Base-by-base conservation (phyloP, 2,113 vertebrate genomes). In the Progne subis region DNA sequence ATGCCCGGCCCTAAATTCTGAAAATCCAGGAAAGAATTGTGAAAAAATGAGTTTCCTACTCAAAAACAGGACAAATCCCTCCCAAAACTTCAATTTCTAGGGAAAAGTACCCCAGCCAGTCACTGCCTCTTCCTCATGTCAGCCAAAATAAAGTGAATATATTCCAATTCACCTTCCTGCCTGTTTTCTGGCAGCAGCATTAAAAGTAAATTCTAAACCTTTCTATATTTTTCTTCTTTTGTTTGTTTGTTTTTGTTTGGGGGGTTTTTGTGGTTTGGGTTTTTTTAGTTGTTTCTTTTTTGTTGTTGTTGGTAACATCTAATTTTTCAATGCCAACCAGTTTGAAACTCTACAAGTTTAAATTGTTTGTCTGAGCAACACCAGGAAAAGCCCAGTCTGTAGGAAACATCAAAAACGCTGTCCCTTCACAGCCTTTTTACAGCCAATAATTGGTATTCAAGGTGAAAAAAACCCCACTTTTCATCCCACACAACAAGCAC, bases 191-290 rank as follows among this genome's bases (percentile, higher is more conserved):
- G 71, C 63, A 86, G 49, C 29, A 55, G 34, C 32, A 34, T 41
- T 53, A 52, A 87, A 86, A 21, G 7, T 7, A 32, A 53, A 63
- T 43, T 55, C 20, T 26, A 37, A 78, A 26, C 24, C 12, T 9
- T 6, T 12, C 37, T 37, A 37, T 37, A 37, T 37, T 3, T 31
- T 0, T 17, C 20, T 24, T 10, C 5, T 11, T 3, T 6, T 16
- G 8, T 46, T 28, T n/a, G 37, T 37, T 37, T 37, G 37, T 31
- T 17, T 6, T 2, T 16, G 43, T 12, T 3, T 7, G 7, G 7
- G 44, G 44, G 18, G 44, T 17, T 18, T 46, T 46, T 46, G 37
- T 37, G 37, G 19, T 46, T 19, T 46, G 18, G 18, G 44, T 3
- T 6, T 12, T 14, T 44, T n/a, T 26, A 8, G 37, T 37, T 37